Evolutionary conservation across 2,797 vertebrate genomes (phyloP), one percentile per base, ranked within the genome.

Genomic region (Eulemur rubriventer): DNA sequence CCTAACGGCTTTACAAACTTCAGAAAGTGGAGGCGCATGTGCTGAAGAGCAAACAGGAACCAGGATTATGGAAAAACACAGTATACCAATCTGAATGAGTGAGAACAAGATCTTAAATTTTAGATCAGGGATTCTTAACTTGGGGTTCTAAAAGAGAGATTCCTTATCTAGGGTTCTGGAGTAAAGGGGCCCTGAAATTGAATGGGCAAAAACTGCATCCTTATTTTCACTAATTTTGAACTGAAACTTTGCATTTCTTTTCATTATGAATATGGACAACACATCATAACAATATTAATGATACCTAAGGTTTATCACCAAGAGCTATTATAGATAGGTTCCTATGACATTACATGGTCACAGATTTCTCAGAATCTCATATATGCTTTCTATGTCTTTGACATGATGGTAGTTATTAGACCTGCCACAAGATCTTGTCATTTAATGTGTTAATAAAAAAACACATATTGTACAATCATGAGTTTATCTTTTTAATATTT

Each of bases 301-400:
- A 33, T 35, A 28, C 10, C 46, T 88, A 6, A 14, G 17, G 81
- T 67, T 72, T 69, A 1, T 30, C 0, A 18, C 38, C 35, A 83
- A 70, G 35, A 41, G 17, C 7, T 26, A 43, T 30, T 38, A 82
- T 48, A 59, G 28, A 65, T n/a, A 57, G 33, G 28, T 30, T 81
- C 14, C 1, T 20, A 20, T 1, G 12, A 12, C 0, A 3, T 52
- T 41, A 3, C 1, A 0, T 17, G 7, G 50, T 43, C 52, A 38
- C 26, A 73, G 9, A 35, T 33, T 35, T 22, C 4, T 93, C 87
- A 81, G 41, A 61, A 43, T 1, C 24, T 46, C 4, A 0, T 30
- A 22, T 33, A 22, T 46, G 4, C 14, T n/a, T n/a, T 6, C 16
- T 4, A 22, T 3, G 2, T 18, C 46, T 89, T 65, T 82, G 24